Base-by-base conservation (phyloP, 1,140 invertebrate genomes). In the Nomia melanderi region DNA sequence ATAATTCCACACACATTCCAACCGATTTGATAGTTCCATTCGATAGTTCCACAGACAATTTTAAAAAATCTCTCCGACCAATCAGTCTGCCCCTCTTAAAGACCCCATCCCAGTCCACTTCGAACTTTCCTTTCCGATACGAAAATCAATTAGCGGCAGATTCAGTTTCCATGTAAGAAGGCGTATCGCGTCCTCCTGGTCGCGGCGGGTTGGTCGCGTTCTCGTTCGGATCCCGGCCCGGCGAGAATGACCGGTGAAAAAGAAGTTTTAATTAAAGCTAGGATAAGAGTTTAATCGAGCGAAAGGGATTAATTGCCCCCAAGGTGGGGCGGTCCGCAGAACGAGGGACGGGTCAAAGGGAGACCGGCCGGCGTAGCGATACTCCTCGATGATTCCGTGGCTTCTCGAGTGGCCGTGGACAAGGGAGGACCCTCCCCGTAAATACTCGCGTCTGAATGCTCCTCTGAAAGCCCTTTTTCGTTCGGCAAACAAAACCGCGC, bases 251-350 rank as follows among this genome's bases (percentile, higher is more conserved):
- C 75, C 80, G 65, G 29, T 50, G 79, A 78, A 82, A 81, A 84
- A 88, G 79, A 88, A 89, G 83, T 88, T 89, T 89, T 89, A 88
- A 89, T 89, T 89, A 88, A 88, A 87, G 81, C 78, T 79, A 85
- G 87, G 88, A 87, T 86, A 87, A 86, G 81, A 88, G 87, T 88
- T 89, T 89, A 88, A 89, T 89, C 87, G 88, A 84, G 84, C 86
- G 82, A 84, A 79, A 81, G 81, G 84, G 87, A 89, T 89, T 89
- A 89, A 89, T 89, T 89, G 88, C 83, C 80, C 56, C 77, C 66
- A 62, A 31, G 47, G 47, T 1, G 20, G 20, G 47, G 20, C 47
- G 47, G 5, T n/a, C 47, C 5, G 47, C 83, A 81, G 80, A 87
- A 84, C 79, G 85, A 79, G 82, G 64, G 66, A 78, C 63, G 85